Base-by-base conservation (phyloP, 2,888 invertebrate species). In the Ashinkailepas kermadecensis region DNA sequence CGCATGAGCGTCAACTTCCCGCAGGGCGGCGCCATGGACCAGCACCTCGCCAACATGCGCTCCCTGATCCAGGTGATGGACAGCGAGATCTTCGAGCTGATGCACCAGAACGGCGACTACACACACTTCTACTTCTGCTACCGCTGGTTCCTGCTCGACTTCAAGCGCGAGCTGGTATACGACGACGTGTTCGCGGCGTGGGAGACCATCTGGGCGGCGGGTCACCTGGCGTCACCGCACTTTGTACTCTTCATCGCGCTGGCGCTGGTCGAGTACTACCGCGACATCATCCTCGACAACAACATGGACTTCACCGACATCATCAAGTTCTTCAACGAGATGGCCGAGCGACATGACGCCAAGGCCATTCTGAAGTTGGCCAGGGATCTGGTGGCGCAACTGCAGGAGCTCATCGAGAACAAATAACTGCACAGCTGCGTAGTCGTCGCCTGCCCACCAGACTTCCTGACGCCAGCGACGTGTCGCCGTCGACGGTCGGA, bases 301-400 rank as follows among this genome's bases (percentile, higher is more conserved):
- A 92, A 94, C 85, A 98, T 98, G 97, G 97, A 98, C 88, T 98
- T 97, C 87, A 97, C 97, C 0, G 97, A 98, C 87, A 96, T 97
- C 87, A 98, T 98, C 87, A 97, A 97, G 87, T 98, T 98, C 89
- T 98, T 97, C 87, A 98, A 97, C 89, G 97, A 97, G 92, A 97
- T 97, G 97, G 97, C 97, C 0, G 97, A 98, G 87, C 90, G 95
- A 84, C 97, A 98, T 88, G 93, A 97, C 87, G 94, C 94, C 7
- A 91, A 92, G 84, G 91, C 93, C 4, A 93, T 97, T 65, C 88
- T 98, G 82, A 91, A 92, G 84, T 89, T 96, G 83, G 94, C 97
- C 0, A 90, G 97, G 85, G 95, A 95, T 86, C 89, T 97, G 84
- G 95, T 97, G 13, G 89, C 93, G 83, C 94, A 95, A 89, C 91